Base-by-base conservation (phyloP, 2,888 invertebrate species). In the Barypeithes pellucidus region DNA sequence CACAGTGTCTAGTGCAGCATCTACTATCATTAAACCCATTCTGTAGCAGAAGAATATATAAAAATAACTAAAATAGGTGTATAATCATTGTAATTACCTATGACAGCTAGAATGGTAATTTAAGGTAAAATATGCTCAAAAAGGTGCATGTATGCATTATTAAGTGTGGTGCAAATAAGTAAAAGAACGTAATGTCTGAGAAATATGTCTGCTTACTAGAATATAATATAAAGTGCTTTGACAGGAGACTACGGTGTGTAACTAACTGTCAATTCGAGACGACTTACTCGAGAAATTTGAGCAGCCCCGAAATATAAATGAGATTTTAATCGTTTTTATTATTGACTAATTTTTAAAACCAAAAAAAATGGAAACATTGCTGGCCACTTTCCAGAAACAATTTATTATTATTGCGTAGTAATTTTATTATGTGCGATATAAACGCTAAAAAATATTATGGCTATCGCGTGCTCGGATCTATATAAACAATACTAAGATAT, bases 21-120 rank as follows among this genome's bases (percentile, higher is more conserved):
- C 33, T 39, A 36, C 12, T 65, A 65, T 47, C 36, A 63, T 65
- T 65, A 65, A 65, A 65, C 39, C 50, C 20, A 52, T 20, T 39
- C 52, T 52, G 47, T 29, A 47, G 33, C 29, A 47, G 18, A 47
- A 50, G 45, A 50, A 65, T 65, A 50, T 52, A 36, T 52, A 65
- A 65, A 65, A 65, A 65, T 65, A 65, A 14, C 36, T 33, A 52
- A 65, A 63, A 47, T 50, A 50, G 47, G 12, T 36, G 29, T 65
- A 33, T 50, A 39, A 65, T 65, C 36, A 36, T 65, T 36, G 33
- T 65, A 52, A 65, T 65, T 65, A 52, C 36, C 12, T 18, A 14
- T 47, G 65, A 65, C 65, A 50, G 50, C 36, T 8, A 50, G 20
- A 33, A 52, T 52, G 52, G 45, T 36, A 57, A 57, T 33, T 57